phyloP scores from a whole-genome alignment of 2,888 invertebrate genomes.

The Melieria crassipennis region DNA sequence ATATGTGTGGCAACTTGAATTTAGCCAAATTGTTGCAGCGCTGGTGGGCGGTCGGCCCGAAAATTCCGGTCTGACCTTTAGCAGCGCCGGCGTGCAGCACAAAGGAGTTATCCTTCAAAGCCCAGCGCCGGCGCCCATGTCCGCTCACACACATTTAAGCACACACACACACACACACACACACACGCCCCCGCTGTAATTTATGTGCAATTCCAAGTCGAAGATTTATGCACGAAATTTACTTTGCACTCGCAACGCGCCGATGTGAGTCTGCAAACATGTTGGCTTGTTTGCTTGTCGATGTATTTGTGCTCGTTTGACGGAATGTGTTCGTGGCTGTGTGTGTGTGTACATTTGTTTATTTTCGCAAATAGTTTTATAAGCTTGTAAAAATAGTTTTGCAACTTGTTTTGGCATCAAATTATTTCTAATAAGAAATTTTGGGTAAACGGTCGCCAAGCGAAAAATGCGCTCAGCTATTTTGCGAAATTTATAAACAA shows the following conservation, averaged over 20 bases:
- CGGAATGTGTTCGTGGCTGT: constrained; percentile 9
- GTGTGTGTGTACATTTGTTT: constrained; percentile 41
- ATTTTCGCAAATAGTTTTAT: constrained; percentile 34
- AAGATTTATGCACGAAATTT: constrained; percentile 33
- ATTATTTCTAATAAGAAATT: constrained; percentile 25
- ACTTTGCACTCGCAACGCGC: constrained; percentile 7
- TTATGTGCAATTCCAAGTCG: constrained; percentile 30
- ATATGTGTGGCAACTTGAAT: background rate
- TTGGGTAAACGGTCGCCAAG: background rate
- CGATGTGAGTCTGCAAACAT: background rate
- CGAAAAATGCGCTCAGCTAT: no score
- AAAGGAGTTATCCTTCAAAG: background rate
- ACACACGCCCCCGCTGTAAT: constrained; percentile 13
- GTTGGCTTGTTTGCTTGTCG: constrained; percentile 13
- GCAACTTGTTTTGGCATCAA: constrained; percentile 28
- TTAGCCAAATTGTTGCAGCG: background rate
- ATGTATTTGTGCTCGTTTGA: background rate
- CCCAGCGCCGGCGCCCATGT: background rate
- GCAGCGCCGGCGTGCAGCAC: background rate
- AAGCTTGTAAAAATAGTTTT: constrained; percentile 29
- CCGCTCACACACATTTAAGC: constrained; percentile 8
- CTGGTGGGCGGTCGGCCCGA: constrained; percentile 7
- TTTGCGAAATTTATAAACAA: background rate
- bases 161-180: constrained; percentile 11
- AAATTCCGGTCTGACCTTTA: constrained; percentile 15